These are phyloP conservation scores for Apostichopus californicus DNA, from an alignment of 35 echinoderm and acorn worm genomes.

Conservation along the genomic window DNA sequence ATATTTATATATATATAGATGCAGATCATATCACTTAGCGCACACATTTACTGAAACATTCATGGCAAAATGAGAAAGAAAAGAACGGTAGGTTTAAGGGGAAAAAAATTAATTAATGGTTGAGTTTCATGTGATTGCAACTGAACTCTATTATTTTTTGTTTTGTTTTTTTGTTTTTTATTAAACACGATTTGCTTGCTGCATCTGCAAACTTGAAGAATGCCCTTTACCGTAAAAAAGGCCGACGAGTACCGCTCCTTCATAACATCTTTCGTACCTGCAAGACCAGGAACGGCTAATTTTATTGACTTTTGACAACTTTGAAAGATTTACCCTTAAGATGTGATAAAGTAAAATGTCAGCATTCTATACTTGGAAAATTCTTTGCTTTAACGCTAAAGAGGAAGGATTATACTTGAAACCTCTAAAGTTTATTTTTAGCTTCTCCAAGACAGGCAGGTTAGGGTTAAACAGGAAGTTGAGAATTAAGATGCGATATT, in stretches of 20 bases:
- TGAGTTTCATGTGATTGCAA: too few species aligned
- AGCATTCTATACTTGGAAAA: slow-evolving; percentile 6
- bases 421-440: slow-evolving; percentile 1
- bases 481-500: not conserved
- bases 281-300: slow-evolving; percentile 2
- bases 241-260: not conserved
- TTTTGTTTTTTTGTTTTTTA: too few species aligned
- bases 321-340: not conserved
- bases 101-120: too few species aligned
- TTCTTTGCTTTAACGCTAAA: not conserved
- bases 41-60: too few species aligned
- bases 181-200: too few species aligned
- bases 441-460: not conserved
- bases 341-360: not conserved
- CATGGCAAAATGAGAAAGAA: too few species aligned
- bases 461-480: not conserved
- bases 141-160: too few species aligned
- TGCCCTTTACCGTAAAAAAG: too few species aligned
- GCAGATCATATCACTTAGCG: too few species aligned
- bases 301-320: not conserved
- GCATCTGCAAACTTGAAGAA: too few species aligned
- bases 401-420: not conserved
- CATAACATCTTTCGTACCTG: not conserved
- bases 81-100: too few species aligned
- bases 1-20: too few species aligned